phyloP scores from a whole-genome alignment of 2,888 invertebrate species.

The Creontiades dilutus region DNA sequence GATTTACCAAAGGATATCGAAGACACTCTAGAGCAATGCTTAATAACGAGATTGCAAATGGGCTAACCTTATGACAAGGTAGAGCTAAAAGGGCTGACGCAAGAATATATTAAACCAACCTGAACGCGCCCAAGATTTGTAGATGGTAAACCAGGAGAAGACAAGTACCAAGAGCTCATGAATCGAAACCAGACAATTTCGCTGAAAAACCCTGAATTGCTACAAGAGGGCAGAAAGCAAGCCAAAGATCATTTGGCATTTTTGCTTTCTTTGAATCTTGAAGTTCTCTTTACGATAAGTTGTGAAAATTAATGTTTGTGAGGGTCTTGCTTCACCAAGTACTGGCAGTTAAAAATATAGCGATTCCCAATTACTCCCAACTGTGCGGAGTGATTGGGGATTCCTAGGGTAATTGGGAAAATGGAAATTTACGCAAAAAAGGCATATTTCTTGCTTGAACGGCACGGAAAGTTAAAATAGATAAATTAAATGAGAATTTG shows the following conservation, averaged over 20 bases:
- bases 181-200: slow-evolving; percentile 74
- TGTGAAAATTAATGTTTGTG: too few relatives aligned
- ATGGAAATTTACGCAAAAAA: too few relatives aligned
- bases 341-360: too few relatives aligned
- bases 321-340: too few relatives aligned
- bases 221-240: slow-evolving; percentile 40
- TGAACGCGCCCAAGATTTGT: slow-evolving; percentile 53
- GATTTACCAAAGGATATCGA: slow-evolving; percentile 45
- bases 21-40: slow-evolving; percentile 72
- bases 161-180: slow-evolving; percentile 74
- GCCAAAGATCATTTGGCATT: slow-evolving; percentile 44
- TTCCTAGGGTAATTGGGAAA: too few relatives aligned
- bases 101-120: slow-evolving; percentile 52
- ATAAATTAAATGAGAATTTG: too few relatives aligned
- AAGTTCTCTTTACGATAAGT: too few relatives aligned
- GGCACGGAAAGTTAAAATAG: too few relatives aligned
- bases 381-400: too few relatives aligned
- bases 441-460: too few relatives aligned
- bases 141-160: slow-evolving; percentile 76
- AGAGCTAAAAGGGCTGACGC: slow-evolving; percentile 75
- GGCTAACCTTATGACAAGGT: slow-evolving; percentile 76
- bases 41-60: slow-evolving; percentile 75
- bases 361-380: too few relatives aligned
- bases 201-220: slow-evolving; percentile 75
- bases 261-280: too few relatives aligned